Evolutionary conservation across 2,888 invertebrate genomes (phyloP), one percentile per base, ranked within the genome.

Genomic region (Ophioninae sp.): DNA sequence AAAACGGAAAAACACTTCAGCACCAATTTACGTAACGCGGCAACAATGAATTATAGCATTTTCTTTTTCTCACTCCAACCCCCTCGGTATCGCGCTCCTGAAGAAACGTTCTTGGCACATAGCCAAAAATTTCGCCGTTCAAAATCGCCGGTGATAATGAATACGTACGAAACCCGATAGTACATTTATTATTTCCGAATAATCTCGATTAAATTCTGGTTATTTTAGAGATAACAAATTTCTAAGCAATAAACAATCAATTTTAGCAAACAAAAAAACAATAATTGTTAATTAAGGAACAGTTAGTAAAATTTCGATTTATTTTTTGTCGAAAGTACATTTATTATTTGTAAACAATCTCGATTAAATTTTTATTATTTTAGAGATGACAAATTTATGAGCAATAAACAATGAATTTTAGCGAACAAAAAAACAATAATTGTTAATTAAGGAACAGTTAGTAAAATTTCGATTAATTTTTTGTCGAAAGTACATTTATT

Each of bases 101-200:
- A 64, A 65, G 20, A 39, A 21, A 68, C 23, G 13, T 23, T 1
- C 65, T 72, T 79, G 73, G 79, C 79, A 73, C 65, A 41, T 67
- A 59, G 72, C 72, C 79, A 79, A 59, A 57, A 72, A 20, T 20
- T 72, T 44, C 37, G 23, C 23, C 21, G 59, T 13, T 57, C 41
- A 20, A 57, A 59, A 68, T 74, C 80, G 59, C 57, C 17, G 68
- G 44, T 74, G 50, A 69, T 75, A 67, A 68, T 68, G 30, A 30
- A 61, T 21, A 68, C 41, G 56, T 68, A 23, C 20, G n/a, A 50
- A 76, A 56, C 75, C 50, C 62, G 80, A 30, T 41, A 17, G 41
- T 41, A 76, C 41, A 17, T 64, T 75, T n/a, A n/a, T n/a, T n/a
- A n/a, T n/a, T n/a, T n/a, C n/a, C n/a, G n/a, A n/a, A n/a, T n/a